These are phyloP conservation scores for Cloeon dipterum DNA, from an alignment of 2,888 invertebrate genomes.

Conservation along the genomic window DNA sequence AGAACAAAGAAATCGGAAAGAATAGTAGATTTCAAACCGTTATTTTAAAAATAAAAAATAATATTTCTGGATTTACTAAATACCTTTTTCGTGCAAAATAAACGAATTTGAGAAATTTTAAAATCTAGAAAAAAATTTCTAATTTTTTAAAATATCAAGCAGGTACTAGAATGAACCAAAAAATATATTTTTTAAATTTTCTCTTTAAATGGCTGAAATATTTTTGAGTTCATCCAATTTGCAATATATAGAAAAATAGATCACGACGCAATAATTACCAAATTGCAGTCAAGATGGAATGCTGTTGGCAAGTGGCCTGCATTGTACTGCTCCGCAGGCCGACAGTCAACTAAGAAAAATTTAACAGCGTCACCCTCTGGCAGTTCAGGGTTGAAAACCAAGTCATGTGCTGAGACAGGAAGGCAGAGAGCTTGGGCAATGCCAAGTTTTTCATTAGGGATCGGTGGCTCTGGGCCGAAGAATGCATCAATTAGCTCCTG, in stretches of 20 bases:
- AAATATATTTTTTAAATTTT: neutral
- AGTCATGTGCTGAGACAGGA: constrained; percentile 84
- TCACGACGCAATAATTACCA: constrained; percentile 31
- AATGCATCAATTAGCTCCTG: constrained; percentile 13
- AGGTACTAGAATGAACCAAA: too few species aligned
- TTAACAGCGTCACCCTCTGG: constrained; percentile 33
- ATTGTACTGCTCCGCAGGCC: constrained; percentile 92
- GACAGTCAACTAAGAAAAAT: constrained; percentile 92
- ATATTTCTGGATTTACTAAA: too few species aligned
- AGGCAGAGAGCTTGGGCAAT: constrained; percentile 77
- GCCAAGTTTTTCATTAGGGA: constrained; percentile 21
- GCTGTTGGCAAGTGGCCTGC: constrained; percentile 91
- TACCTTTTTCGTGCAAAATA: too few species aligned
- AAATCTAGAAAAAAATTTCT: too few species aligned
- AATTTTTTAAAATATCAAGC: too few species aligned
- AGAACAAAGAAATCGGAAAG: too few species aligned
- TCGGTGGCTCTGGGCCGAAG: constrained; percentile 28
- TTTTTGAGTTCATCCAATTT: neutral
- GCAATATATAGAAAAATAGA: neutral
- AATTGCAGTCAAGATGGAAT: constrained; percentile 90
- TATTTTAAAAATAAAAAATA: too few species aligned
- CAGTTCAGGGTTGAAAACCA: constrained; percentile 59
- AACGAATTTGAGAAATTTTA: too few species aligned
- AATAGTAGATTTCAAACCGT: too few species aligned
- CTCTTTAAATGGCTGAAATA: neutral